Evolutionary conservation across 2,113 vertebrate species (phyloP).

Genomic region (Nerophis ophidion): DNA sequence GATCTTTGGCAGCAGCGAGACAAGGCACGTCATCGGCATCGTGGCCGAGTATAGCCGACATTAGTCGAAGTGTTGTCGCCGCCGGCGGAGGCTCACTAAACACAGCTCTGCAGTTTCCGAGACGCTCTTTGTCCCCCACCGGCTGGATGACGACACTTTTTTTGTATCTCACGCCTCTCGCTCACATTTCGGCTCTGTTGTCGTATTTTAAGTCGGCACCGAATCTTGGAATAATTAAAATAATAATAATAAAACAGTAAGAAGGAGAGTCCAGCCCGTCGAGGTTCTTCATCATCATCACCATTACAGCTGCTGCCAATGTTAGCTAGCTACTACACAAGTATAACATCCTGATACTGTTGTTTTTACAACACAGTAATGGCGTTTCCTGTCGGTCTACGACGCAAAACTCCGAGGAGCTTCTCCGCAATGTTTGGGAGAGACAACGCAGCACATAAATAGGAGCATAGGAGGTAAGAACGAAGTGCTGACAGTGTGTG

Average conservation of each 20-base stretch:
- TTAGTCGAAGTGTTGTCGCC: conserved; percentile 35
- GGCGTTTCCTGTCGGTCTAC: conserved; percentile 3
- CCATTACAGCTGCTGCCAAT: conserved; percentile 19
- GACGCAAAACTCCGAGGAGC: conserved; percentile 12
- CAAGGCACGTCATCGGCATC: conserved; percentile 24
- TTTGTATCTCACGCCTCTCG: conserved; percentile 35
- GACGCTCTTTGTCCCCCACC: conserved; percentile 45
- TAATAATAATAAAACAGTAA: neutral
- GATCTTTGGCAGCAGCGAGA: conserved; percentile 22
- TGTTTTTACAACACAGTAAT: conserved; percentile 6
- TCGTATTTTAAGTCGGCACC: conserved; percentile 31
- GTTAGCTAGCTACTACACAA: conserved; percentile 11
- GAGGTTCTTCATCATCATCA: conserved; percentile 25
- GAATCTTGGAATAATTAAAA: conserved; percentile 17
- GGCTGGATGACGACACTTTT: conserved; percentile 20
- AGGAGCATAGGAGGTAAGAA: conserved; percentile 27
- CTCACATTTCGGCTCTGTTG: conserved; percentile 14
- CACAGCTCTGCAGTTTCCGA: conserved; percentile 32
- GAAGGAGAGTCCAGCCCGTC: conserved; percentile 20
- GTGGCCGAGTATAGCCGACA: conserved; percentile 42
- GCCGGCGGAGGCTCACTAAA: conserved; percentile 29
- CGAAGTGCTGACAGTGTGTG: neutral
- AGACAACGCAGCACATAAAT: conserved; percentile 12
- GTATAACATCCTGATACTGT: conserved; percentile 21
- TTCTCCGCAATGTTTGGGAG: conserved; percentile 24